Evolutionary conservation across 2,113 vertebrate species (phyloP), one percentile per base, ranked within the genome.

Genomic region (Barbus barbus): DNA sequence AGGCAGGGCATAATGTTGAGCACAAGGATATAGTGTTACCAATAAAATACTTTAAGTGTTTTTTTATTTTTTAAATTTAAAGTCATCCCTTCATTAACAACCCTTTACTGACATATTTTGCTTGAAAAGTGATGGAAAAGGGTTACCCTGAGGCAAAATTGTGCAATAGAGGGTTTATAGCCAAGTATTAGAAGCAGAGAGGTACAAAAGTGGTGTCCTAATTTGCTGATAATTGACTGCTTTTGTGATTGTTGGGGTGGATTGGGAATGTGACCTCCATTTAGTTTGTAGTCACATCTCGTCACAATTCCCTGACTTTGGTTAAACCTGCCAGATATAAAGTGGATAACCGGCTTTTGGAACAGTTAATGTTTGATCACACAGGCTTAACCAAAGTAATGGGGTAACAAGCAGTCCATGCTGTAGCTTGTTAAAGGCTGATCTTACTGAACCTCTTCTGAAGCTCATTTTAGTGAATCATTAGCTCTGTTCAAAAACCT

Each of bases 311-410:
- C 61, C 65, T 87, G 67, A 83, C 83, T 85, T 85, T 87, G 79
- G 83, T 85, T 87, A 85, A 72, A 84, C 26, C 11, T 79, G 74
- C n/a, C 75, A 72, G 41, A 69, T 14, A 76, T 67, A 8, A 81
- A 28, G 61, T 4, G 33, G 61, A 79, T 76, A 41, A 63, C 31
- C 12, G 20, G 26, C 69, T 77, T 72, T 9, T 74, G 41, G 38
- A 78, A 33, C 51, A 36, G 51, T 77, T 77, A 36, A 56, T 63
- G 51, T 80, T 85, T 80, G 53, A 73, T 71, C 46, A 48, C 46
- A 24, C 56, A 20, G 60, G 83, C 81, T 78, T 87, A 87, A 85
- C 83, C 86, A 87, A 85, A 79, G 79, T 74, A 67, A 69, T 84
- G 71, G 33, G 65, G 60, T 76, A 31, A 81, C 82, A 26, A 26